Evolutionary conservation across 1,140 invertebrate species (phyloP), one percentile per base, ranked within the genome.

Genomic region (Patella vulgata): DNA sequence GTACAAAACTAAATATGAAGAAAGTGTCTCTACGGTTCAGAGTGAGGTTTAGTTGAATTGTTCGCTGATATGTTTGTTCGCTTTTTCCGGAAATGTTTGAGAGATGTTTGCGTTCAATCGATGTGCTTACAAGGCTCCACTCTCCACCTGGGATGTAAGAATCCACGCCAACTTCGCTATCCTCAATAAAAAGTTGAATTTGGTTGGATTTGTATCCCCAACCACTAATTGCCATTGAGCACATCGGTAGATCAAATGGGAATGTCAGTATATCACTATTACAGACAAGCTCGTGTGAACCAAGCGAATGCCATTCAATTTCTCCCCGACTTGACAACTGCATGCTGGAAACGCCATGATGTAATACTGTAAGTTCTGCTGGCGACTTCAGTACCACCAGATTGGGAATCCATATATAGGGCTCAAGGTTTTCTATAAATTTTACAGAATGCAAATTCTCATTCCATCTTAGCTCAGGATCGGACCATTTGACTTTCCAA

Each of bases 1-100:
- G 21, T 17, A 65, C 25, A 42, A 65, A 52, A 40, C 51, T 65
- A 30, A 65, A 51, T 9, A 58, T 30, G 28, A 59, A 65, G 23
- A 46, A 54, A 1, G 36, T 27, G 21, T 50, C 19, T 28, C 44
- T 58, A 19, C 63, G 31, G 0, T 25, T 36, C 30, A 65, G 14
- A 8, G 19, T 3, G 3, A 59, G 19, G 2, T 42, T 46, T 19
- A 65, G n/a, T n/a, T n/a, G n/a, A n/a, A n/a, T n/a, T n/a, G n/a
- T 27, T 17, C 21, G 3, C 6, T 31, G 5, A 4, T 0, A 8
- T 12, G 50, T 31, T 6, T 31, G 1, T 3, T 2, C 11, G 14
- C 19, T 28, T 12, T 52, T 28, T 17, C 19, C 14, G 3, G 36
- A 27, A 2, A 4, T 52, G 14, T 27, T 33, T 31, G n/a, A n/a